phyloP scores from a whole-genome alignment of 2,113 vertebrate genomes.

The Corynorhinus townsendii region DNA sequence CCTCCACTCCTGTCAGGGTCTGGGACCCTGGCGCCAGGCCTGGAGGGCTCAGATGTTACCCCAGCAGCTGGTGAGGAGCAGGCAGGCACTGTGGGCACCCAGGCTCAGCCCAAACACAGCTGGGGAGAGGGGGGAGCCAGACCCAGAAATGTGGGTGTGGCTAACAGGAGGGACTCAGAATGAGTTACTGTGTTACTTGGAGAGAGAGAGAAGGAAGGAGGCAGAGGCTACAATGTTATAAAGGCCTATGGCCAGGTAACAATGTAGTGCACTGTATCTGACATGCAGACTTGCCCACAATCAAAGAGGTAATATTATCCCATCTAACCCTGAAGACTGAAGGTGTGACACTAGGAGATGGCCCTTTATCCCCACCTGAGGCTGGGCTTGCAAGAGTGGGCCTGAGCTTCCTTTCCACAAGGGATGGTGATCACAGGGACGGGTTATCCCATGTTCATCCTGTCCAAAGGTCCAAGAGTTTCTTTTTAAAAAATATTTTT shows the following conservation, averaged over 20 bases:
- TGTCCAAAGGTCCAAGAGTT: background rate
- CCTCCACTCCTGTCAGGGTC: background rate
- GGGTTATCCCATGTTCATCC: background rate
- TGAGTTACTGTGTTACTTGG: background rate
- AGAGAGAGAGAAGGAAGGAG: background rate
- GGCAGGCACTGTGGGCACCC: background rate
- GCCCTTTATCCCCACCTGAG: background rate
- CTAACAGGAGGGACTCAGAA: background rate
- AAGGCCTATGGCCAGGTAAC: background rate
- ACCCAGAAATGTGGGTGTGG: background rate
- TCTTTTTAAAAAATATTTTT: background rate
- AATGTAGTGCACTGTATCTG: background rate
- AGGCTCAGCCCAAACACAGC: slow-evolving; percentile 30
- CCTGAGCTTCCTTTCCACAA: background rate
- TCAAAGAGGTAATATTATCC: background rate
- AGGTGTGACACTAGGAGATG: rapidly evolving
- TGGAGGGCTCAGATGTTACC: slow-evolving; percentile 3
- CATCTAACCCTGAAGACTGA: rapidly evolving
- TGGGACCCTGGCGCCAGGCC: background rate
- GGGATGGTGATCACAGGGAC: background rate
- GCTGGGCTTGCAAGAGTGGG: background rate
- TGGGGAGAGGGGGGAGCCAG: background rate
- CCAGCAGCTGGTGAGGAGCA: background rate
- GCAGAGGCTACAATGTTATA: background rate
- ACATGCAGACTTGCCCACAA: rapidly evolving